These are phyloP conservation scores for Drosophila percnosoma DNA, from an alignment of 2,888 invertebrate species.

Conservation along the genomic window DNA sequence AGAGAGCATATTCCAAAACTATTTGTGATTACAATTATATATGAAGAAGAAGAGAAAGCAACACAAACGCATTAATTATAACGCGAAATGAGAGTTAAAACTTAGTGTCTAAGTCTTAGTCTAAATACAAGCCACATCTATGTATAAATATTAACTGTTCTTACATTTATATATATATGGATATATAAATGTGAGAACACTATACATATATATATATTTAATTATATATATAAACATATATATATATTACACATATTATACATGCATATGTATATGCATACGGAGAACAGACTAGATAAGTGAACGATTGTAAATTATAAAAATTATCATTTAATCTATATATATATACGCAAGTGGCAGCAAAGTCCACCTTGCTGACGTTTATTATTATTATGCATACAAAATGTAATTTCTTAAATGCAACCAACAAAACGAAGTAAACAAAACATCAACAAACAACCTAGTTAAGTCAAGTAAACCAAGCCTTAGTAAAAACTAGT, in stretches of 20 bases:
- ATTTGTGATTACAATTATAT: constrained; percentile 78
- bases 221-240: constrained; percentile 1
- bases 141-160: constrained; percentile 26
- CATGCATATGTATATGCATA: constrained; percentile 27
- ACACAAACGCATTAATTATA: constrained; percentile 66
- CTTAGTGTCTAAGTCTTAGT: constrained; percentile 47
- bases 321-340: constrained; percentile 39
- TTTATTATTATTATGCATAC: constrained; percentile 64
- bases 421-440: constrained; percentile 47
- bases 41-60: constrained; percentile 61
- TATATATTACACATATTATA: constrained; percentile 11
- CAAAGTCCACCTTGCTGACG: constrained; percentile 33
- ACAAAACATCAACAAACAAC: constrained; percentile 43
- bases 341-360: constrained; percentile 24
- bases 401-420: constrained; percentile 60
- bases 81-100: constrained; percentile 49
- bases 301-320: constrained; percentile 59
- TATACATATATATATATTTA: constrained; percentile 9
- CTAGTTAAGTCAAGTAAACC: constrained; percentile 74
- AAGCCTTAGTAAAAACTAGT: constrained; percentile 78
- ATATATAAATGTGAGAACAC: background rate
- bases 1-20: constrained; percentile 77
- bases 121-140: constrained; percentile 41
- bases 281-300: constrained; percentile 49
- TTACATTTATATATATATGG: constrained; percentile 6